phyloP scores from a whole-genome alignment of 2,113 vertebrate genomes.

The Sylvia atricapilla region DNA sequence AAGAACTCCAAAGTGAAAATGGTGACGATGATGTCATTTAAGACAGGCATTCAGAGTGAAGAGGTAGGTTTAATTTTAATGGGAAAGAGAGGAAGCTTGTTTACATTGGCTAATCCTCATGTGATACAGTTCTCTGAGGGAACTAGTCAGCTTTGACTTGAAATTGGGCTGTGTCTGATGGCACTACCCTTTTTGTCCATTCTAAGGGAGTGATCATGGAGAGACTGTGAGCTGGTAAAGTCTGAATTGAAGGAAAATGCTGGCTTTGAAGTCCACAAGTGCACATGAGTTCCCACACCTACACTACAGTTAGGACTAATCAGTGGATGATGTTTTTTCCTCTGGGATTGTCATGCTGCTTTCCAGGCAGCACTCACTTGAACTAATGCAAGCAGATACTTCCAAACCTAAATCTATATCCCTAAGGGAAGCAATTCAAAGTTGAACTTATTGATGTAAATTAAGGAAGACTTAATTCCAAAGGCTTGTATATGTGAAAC shows the following conservation, averaged over 20 bases:
- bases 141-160: not conserved
- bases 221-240: not conserved
- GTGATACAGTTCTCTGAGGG: not conserved
- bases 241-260: not conserved
- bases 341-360: not conserved
- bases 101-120: not conserved
- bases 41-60: not conserved
- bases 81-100: not conserved
- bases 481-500: not conserved
- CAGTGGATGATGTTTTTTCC: not conserved
- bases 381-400: not conserved
- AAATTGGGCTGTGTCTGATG: not conserved
- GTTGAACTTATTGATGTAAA: not conserved
- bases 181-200: not conserved
- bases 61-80: not conserved
- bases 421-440: not conserved
- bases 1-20: not conserved
- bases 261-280: not conserved
- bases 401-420: not conserved
- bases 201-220: not conserved
- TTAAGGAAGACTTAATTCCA: constrained; percentile 1
- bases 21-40: not conserved
- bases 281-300: not conserved
- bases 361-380: not conserved
- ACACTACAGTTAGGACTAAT: not conserved